Conservation (phyloP, 2,113 vertebrate species). For the Plecotus auritus region DNA sequence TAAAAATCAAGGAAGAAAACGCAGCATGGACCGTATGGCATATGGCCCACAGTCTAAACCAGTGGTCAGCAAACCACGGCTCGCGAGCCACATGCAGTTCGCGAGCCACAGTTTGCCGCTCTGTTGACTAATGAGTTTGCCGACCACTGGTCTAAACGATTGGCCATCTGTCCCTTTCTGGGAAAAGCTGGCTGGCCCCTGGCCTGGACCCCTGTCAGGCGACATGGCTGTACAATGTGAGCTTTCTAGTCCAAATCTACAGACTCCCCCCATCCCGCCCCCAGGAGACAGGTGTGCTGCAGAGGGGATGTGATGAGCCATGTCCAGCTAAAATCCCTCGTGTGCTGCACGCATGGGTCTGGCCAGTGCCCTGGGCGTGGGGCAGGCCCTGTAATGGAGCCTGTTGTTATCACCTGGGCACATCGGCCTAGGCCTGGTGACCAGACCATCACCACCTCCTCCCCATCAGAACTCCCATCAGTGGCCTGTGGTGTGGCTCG, state of each 20-base stretch:
- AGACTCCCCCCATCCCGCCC: background rate
- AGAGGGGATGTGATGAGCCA: fast-evolving
- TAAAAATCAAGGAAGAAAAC: background rate
- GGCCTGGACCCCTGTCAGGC: background rate
- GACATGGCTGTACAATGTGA: fast-evolving
- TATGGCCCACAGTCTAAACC: too few relatives aligned
- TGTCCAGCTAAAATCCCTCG: fast-evolving
- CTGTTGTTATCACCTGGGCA: background rate
- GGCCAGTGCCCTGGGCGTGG: background rate
- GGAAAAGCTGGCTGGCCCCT: background rate
- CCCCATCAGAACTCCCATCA: fast-evolving
- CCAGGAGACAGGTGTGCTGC: fast-evolving
- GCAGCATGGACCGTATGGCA: fast-evolving
- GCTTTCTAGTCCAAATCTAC: fast-evolving
- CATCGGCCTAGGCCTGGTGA: fast-evolving
- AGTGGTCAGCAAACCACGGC: too few relatives aligned
- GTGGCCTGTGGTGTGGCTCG: too few relatives aligned
- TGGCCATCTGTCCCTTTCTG: fast-evolving
- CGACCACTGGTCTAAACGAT: too few relatives aligned
- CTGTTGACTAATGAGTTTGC: too few relatives aligned
- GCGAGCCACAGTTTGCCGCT: too few relatives aligned
- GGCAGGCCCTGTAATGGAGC: background rate
- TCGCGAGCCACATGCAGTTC: too few relatives aligned
- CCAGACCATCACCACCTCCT: fast-evolving
- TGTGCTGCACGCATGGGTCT: fast-evolving